Evolutionary conservation across 2,797 vertebrate species (phyloP).

Genomic region (Tapera naevia): DNA sequence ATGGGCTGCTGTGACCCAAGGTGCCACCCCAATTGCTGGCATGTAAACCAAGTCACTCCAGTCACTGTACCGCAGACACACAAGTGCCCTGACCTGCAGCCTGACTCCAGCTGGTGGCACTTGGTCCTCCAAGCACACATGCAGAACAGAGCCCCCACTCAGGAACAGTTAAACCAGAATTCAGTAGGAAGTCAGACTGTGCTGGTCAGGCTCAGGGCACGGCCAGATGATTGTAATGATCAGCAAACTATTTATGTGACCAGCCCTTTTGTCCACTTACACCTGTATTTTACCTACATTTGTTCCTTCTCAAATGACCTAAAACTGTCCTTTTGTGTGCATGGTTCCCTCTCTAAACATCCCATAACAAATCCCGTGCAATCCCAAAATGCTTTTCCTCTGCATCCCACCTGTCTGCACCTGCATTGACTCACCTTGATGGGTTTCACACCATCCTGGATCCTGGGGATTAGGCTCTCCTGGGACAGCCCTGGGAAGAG

Average conservation of each 20-base stretch:
- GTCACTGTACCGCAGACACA: background rate
- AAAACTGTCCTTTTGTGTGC: too few species aligned
- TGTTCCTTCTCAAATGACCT: background rate
- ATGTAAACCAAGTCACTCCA: background rate
- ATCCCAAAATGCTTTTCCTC: background rate
- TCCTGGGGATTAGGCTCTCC: background rate
- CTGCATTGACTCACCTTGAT: too few species aligned
- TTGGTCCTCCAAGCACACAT: accelerated
- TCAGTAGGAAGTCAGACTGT: background rate
- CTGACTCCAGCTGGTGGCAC: background rate
- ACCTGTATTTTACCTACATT: background rate
- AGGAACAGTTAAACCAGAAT: background rate
- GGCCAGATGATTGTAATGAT: background rate
- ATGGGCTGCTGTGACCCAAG: background rate
- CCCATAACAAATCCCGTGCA: background rate
- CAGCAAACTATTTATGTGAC: background rate
- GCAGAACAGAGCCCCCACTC: background rate
- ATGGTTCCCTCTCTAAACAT: too few species aligned
- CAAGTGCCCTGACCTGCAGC: too few species aligned
- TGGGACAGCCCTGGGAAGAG: background rate
- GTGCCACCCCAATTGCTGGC: background rate
- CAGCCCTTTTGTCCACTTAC: background rate
- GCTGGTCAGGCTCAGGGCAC: background rate
- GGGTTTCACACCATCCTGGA: background rate
- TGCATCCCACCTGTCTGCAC: background rate